A percentile compares a stretch with the other conserved stretches of the same genome.
Conservation (phyloP, 92 coral and sea anemone genomes). For the Epizoanthus illoricatus region DNA sequence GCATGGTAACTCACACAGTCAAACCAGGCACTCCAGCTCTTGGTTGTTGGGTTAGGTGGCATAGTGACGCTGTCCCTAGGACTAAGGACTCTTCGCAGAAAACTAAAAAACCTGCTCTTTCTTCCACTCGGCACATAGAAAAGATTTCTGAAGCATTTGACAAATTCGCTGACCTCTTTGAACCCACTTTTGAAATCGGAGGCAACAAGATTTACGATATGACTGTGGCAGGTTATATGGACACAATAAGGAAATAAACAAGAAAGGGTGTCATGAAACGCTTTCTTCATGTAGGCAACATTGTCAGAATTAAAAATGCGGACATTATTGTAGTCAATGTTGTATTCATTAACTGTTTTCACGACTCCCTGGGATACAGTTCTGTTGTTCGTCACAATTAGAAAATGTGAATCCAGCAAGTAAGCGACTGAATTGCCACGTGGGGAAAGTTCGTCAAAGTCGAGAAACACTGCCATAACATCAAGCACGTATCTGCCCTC, state of each 20-base stretch:
- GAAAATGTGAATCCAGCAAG: too few relatives aligned
- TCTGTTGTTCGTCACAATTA: too few relatives aligned
- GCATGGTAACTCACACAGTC: constrained; percentile 39
- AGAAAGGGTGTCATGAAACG: constrained; percentile 43
- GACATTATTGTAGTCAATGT: constrained; percentile 39
- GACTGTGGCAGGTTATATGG: constrained; percentile 54
- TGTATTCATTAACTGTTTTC: constrained; percentile 10
- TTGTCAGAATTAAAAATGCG: constrained; percentile 45
- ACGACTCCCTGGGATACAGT: not conserved
- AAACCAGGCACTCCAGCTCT: constrained; percentile 46
- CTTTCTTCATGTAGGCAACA: constrained; percentile 45
- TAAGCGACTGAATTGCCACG: too few relatives aligned
- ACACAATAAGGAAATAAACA: constrained; percentile 49
- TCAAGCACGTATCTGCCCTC: not conserved
- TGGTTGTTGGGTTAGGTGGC: constrained; percentile 44
- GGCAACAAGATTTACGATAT: constrained; percentile 32
- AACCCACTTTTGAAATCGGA: constrained; percentile 42
- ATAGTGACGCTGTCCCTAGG: constrained; percentile 32
- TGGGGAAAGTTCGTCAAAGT: too few relatives aligned
- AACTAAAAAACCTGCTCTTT: constrained; percentile 49
- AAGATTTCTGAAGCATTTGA: constrained; percentile 43
- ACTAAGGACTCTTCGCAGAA: constrained; percentile 23
- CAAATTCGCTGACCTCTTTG: constrained; percentile 35
- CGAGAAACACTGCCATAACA: not conserved
- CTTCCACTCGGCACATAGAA: constrained; percentile 49